Percentiles rank a stretch among this genome's conserved stretches.
Conservation (phyloP, 2,113 vertebrate species). For the Pogona vitticeps region DNA sequence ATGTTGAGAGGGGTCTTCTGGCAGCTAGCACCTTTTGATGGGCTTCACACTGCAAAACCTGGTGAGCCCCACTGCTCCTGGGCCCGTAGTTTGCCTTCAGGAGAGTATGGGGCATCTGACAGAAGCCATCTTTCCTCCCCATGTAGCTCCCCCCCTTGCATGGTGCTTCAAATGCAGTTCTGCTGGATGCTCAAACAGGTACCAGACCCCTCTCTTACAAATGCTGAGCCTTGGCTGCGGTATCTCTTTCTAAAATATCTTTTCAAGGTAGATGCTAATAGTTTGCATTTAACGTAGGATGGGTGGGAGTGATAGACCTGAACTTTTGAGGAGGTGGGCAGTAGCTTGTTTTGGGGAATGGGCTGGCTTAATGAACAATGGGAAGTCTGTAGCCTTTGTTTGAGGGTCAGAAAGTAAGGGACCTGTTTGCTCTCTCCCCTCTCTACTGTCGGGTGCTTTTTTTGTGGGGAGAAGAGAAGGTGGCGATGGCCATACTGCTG, state of each 20-base stretch:
- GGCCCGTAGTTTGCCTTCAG: background rate
- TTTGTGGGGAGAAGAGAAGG: background rate
- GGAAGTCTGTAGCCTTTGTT: conserved; percentile 14
- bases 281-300: background rate
- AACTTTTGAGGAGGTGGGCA: background rate
- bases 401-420: background rate
- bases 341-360: conserved; percentile 31
- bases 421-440: background rate
- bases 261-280: conserved; percentile 41
- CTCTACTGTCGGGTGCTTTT: background rate
- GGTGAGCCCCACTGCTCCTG: conserved; percentile 4
- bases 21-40: conserved; percentile 49
- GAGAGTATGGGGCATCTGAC: background rate
- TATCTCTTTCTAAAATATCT: conserved; percentile 13
- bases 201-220: conserved; percentile 34
- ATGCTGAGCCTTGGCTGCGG: conserved; percentile 28
- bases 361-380: conserved; percentile 44
- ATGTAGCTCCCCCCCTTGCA: background rate
- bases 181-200: conserved; percentile 33
- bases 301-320: background rate
- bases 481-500: conserved; percentile 34
- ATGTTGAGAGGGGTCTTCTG: conserved; percentile 22
- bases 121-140: conserved; percentile 19
- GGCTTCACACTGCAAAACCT: conserved; percentile 49
- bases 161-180: conserved; percentile 47